Percentiles rank a stretch among this genome's conserved stretches.
Evolutionary conservation across 2,797 vertebrate species (phyloP).

Genomic region (Distichodus sexfasciatus): DNA sequence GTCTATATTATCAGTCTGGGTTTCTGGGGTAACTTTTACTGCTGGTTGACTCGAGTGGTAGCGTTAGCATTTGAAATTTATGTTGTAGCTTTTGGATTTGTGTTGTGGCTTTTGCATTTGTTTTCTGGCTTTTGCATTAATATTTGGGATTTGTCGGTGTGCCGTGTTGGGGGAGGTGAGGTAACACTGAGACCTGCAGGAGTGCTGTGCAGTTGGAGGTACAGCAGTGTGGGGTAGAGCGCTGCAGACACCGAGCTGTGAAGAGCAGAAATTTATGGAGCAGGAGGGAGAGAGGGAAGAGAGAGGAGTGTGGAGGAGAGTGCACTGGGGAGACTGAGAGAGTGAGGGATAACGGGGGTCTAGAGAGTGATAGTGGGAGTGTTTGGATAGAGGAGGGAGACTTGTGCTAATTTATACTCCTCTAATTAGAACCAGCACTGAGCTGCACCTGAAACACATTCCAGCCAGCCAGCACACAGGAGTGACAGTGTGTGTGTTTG

Average conservation of each 20-base stretch:
- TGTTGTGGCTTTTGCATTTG: too few species aligned
- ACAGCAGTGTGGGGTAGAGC: conserved; percentile 38
- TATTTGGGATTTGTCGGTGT: too few species aligned
- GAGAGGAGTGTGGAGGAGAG: conserved; percentile 69
- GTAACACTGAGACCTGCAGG: too few species aligned
- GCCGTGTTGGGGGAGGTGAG: conserved; percentile 52
- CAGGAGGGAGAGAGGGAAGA: conserved; percentile 38
- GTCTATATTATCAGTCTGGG: too few species aligned
- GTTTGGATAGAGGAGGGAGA: conserved; percentile 55
- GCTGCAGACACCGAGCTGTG: conserved; percentile 68
- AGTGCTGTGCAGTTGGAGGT: conserved; percentile 13
- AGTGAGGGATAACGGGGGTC: conserved; percentile 46
- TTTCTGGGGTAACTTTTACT: too few species aligned
- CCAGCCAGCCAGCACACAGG: conserved; percentile 59
- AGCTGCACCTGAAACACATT: conserved; percentile 76
- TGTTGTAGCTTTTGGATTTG: too few species aligned
- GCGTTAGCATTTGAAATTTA: too few species aligned
- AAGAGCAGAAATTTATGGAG: conserved; percentile 73
- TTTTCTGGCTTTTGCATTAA: too few species aligned
- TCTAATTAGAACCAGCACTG: conserved; percentile 79
- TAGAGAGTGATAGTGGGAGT: conserved; percentile 41
- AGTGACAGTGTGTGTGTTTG: conserved; percentile 51
- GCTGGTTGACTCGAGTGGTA: too few species aligned
- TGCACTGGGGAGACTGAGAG: conserved; percentile 71
- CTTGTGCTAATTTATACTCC: conserved; percentile 73